A percentile compares a stretch with the other conserved stretches of the same genome.
Evolutionary conservation across 2,888 invertebrate genomes (phyloP).

Genomic region (Meteorus colon): DNA sequence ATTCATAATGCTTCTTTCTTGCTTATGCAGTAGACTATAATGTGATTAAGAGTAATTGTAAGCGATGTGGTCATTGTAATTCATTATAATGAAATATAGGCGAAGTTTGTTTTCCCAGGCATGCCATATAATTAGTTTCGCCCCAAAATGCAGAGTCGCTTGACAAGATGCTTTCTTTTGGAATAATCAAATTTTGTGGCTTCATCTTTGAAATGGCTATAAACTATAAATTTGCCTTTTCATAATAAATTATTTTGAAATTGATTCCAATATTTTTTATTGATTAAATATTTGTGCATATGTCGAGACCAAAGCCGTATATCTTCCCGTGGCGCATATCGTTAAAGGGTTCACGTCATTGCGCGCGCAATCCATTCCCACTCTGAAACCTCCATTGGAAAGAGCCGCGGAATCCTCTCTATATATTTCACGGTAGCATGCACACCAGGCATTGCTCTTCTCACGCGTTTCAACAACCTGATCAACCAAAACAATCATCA

Average conservation of each 20-base stretch:
- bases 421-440: constrained; percentile 63
- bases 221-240: neutral
- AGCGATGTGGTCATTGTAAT: no score
- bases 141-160: no score
- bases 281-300: constrained; percentile 23
- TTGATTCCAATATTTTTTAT: neutral
- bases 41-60: no score
- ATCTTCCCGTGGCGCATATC: constrained; percentile 30
- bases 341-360: constrained; percentile 37
- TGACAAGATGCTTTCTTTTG: no score
- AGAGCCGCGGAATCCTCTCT: constrained; percentile 51
- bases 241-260: neutral
- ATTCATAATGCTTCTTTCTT: neutral
- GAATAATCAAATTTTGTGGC: neutral
- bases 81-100: no score
- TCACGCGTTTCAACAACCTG: constrained; percentile 50
- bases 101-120: no score
- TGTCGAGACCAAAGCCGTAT: constrained; percentile 20
- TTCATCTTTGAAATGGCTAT: neutral
- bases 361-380: constrained; percentile 55
- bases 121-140: no score
- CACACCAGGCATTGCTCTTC: constrained; percentile 56
- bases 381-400: constrained; percentile 39
- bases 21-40: neutral
- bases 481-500: constrained; percentile 19